These are phyloP conservation scores for Chesias legatella DNA, from an alignment of 2,888 invertebrate species.

Conservation along the genomic window DNA sequence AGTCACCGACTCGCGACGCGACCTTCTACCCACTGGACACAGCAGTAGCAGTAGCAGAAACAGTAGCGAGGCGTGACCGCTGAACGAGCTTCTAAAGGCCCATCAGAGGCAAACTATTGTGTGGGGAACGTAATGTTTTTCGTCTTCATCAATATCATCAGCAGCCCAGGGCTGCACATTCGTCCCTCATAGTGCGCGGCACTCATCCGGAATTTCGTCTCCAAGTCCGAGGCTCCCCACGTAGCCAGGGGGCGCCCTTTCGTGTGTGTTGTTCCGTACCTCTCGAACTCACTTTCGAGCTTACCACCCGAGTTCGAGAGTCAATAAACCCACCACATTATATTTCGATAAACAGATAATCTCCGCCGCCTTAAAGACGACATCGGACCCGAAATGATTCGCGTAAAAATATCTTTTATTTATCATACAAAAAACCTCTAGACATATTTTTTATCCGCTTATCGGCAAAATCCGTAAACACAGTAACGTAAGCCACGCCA, in stretches of 20 bases:
- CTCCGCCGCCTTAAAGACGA: conserved; percentile 23
- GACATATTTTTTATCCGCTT: conserved; percentile 58
- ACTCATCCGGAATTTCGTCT: no score
- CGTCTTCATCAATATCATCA: no score
- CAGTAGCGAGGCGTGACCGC: no score
- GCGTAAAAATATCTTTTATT: conserved; percentile 43
- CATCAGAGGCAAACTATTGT: no score
- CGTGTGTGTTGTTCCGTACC: not conserved
- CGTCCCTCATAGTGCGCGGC: no score
- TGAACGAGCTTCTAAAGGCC: no score
- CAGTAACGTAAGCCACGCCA: conserved; percentile 45
- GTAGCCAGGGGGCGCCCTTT: not conserved
- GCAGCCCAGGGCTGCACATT: no score
- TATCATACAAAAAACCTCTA: conserved; percentile 46
- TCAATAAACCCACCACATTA: conserved; percentile 26
- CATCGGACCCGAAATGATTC: conserved; percentile 25
- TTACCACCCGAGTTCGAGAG: conserved; percentile 21
- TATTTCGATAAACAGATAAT: conserved; percentile 46
- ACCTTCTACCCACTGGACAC: no score
- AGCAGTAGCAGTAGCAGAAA: no score
- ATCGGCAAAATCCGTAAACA: conserved; percentile 49
- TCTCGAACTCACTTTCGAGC: not conserved
- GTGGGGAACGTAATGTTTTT: no score
- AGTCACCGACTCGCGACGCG: no score
- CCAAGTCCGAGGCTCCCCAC: no score